Evolutionary conservation across 2,113 vertebrate genomes (phyloP), one percentile per base, ranked within the genome.

Genomic region (Chlorodrepanis virens): DNA sequence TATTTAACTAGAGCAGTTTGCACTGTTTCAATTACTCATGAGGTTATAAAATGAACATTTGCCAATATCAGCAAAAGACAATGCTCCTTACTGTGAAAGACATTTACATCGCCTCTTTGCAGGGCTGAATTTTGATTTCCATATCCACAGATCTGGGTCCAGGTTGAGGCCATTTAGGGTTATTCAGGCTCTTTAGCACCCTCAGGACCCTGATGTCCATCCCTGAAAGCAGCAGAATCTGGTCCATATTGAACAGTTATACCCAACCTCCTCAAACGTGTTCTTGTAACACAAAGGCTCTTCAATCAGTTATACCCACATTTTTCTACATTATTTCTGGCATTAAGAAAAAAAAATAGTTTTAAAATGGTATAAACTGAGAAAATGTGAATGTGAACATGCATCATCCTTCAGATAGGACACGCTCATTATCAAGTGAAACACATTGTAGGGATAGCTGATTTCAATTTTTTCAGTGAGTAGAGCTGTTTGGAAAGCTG

Each of bases 401-500:
- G 42, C 47, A 39, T 64, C 35, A 8, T 50, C 56, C 69, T 89
- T 90, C 68, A 92, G 49, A 64, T 61, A 52, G 61, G 65, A 75
- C 72, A 92, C 0, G 0, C 42, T 81, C 52, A 92, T 97, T 95
- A 93, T 93, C 74, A 52, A 88, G 47, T 64, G 33, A 93, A 94
- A 88, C 83, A 93, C 44, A 86, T 63, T 88, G 78, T 71, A 71
- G 12, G n/a, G 27, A 77, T 92, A 93, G 88, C 68, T 81, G 93
- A 93, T 93, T 86, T 90, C 64, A 90, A 29, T 78, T 86, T 91
- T 80, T 94, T 35, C 60, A 64, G 52, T 28, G 24, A 90, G 59
- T 65, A 59, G 23, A 69, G 50, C 35, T 83, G 44, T 96, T 95
- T 75, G 93, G 85, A 90, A 96, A 88, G 82, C 33, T 75, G 63